Base-by-base conservation (phyloP, 2,888 invertebrate species). In the Anticlea derivata region DNA sequence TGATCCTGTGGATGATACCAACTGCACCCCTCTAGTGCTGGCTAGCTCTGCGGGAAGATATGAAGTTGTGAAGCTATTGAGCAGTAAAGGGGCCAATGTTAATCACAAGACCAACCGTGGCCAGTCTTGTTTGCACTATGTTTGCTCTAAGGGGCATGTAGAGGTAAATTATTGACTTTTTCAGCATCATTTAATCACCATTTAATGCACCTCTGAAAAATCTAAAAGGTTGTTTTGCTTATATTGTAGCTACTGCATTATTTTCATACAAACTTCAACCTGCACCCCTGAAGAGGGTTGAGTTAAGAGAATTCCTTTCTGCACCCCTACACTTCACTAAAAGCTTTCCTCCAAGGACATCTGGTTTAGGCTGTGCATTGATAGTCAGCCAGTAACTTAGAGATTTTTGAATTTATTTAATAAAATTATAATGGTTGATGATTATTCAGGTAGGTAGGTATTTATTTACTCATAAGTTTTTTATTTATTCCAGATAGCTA, bases 121-220 rank as follows among this genome's bases (percentile, higher is more conserved):
- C 0, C 96, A 97, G 79, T 94, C 96, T 26, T 92, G 96, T 5
- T 80, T 97, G 40, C 96, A 96, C 72, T 97, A 97, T 90, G 96
- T 96, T 30, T 94, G 96, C 53, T 97, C 97, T 0, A 97, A 97
- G 84, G 95, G 96, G 50, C 94, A 95, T 92, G 83, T 92, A 63
- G 92, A 94, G 80, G 95, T 95, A 54, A 31, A 22, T 17, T 30
- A 7, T 31, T 37, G 1, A 0, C n/a, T 7, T 8, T 29, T 11
- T 10, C 10, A 11, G 6, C 10, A 10, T 29, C 10, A 29, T 11
- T 24, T 8, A 27, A 27, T 27, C 1, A 1, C 4, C 4, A 8
- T n/a, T 27, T 8, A 27, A 3, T 10, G 5, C 10, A 10, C 27
- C 10, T 27, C 1, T n/a, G n/a, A 23, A 1, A 7, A 23, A 23